Base-by-base conservation (phyloP, 2,797 vertebrate genomes). In the Hylomyscus alleni region DNA sequence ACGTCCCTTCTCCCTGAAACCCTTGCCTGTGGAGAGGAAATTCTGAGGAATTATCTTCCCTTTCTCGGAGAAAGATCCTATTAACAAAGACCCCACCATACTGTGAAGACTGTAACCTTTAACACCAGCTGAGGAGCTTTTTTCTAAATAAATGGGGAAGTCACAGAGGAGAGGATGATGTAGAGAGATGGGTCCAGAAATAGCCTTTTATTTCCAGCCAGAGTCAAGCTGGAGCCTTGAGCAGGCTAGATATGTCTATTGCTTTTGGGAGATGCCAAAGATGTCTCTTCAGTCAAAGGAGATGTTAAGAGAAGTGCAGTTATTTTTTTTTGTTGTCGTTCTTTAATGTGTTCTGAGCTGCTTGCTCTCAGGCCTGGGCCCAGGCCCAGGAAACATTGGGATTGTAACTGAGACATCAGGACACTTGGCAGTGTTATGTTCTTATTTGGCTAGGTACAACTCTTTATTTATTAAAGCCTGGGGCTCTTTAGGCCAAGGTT, bases 391-490 rank as follows among this genome's bases (percentile, higher is more conserved):
- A 97, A 97, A 94, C 93, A 93, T 8, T 93, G 95, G 93, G 95
- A 95, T 93, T 95, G 92, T 96, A 97, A 95, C 93, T 95, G 95
- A 98, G 96, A 96, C 0, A 0, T 54, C 0, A 0, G 81, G 93
- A 89, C 92, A 40, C 89, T 95, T 96, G 92, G 93, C 95, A 96
- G 94, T 94, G 90, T 95, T 96, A 24, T 50, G 87, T 96, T 96
- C 97, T 98, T 97, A 81, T 96, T 96, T 98, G 95, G 95, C 95
- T 58, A 3, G 14, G 76, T 94, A 11, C 13, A 90, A 26, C 91
- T 97, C 93, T 98, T 97, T 97, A 97, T 96, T 98, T 98, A 97
- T 98, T 97, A 96, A 97, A 97, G 89, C 65, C 92, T 88, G 1
- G 0, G 76, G 83, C 95, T 91, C 76, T 67, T 95, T 80, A 91